Evolutionary conservation across 2,113 vertebrate species (phyloP), one percentile per base, ranked within the genome.

Genomic region (Spheniscus mendiculus): DNA sequence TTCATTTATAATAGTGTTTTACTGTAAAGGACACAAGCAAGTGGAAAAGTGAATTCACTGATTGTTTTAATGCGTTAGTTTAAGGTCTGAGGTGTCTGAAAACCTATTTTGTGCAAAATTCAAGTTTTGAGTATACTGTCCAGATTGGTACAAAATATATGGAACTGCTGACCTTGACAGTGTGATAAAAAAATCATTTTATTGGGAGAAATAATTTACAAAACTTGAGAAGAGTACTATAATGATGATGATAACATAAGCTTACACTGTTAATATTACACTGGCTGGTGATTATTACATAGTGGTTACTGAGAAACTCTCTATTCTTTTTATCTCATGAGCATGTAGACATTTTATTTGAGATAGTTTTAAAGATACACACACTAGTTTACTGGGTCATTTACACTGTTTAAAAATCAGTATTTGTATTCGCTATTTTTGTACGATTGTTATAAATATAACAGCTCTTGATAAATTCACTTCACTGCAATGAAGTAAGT

Each of bases 371-470:
- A 27, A 67, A 73, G 21, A 63, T 4, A 50, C 1, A 58, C 32
- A 18, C 16, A 72, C 23, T n/a, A 62, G 13, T 63, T 47, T 30
- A 82, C 8, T 61, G 47, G 10, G 8, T 73, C 15, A 38, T 73
- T 32, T 30, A 65, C 7, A 25, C 3, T 22, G 50, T 10, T 71
- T 36, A 45, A 71, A 86, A 71, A 69, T 45, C 12, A 32, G 1
- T 63, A 70, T 70, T 40, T 74, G 8, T 27, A 61, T 67, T 78
- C 63, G 13, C 23, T 85, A 10, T 69, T 85, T 87, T 82, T 55
- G 8, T 55, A 34, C 0, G 0, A 9, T 45, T 77, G 13, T 49
- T 12, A 20, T 9, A 65, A 58, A 72, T n/a, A 15, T 5, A 55
- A 40, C n/a, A 70, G 13, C 9, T 61, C 9, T 26, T 42, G 45